phyloP scores from a whole-genome alignment of 1,140 invertebrate species.

The Heliothis virescens region DNA sequence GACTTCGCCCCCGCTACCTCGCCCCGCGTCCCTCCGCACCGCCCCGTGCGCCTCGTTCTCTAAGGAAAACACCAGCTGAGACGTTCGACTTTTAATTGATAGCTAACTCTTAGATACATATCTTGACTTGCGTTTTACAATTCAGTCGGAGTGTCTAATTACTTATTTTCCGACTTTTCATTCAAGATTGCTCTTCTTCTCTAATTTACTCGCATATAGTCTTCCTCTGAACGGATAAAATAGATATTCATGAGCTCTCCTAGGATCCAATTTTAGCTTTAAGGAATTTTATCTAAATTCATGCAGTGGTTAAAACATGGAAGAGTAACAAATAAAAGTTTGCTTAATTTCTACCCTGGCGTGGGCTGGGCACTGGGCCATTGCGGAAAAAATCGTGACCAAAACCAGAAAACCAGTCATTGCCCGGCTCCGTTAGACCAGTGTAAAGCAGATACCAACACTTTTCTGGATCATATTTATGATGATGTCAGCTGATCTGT shows the following conservation, averaged over 20 bases:
- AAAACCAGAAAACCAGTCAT: too few species aligned
- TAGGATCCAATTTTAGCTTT: too few species aligned
- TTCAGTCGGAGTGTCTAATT: neutral
- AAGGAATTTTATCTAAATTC: too few species aligned
- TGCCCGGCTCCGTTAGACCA: too few species aligned
- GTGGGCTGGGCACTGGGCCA: neutral
- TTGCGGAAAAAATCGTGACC: too few species aligned
- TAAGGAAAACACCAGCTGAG: constrained; percentile 76
- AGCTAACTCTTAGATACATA: constrained; percentile 57
- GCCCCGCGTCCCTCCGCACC: constrained; percentile 60
- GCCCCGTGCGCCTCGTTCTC: constrained; percentile 59
- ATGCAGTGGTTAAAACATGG: too few species aligned
- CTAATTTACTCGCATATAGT: too few species aligned
- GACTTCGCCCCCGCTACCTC: constrained; percentile 60
- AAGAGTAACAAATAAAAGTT: too few species aligned
- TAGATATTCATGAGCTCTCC: too few species aligned
- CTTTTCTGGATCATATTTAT: neutral
- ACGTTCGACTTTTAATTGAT: constrained; percentile 81
- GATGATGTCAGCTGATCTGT: neutral
- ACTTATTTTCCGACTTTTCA: neutral
- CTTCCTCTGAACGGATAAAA: too few species aligned
- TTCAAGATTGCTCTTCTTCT: neutral
- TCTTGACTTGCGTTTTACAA: constrained; percentile 33
- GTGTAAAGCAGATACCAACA: too few species aligned
- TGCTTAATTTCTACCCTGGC: neutral